Evolutionary conservation across 2,113 vertebrate genomes (phyloP).

Genomic region (Paralichthys olivaceus): DNA sequence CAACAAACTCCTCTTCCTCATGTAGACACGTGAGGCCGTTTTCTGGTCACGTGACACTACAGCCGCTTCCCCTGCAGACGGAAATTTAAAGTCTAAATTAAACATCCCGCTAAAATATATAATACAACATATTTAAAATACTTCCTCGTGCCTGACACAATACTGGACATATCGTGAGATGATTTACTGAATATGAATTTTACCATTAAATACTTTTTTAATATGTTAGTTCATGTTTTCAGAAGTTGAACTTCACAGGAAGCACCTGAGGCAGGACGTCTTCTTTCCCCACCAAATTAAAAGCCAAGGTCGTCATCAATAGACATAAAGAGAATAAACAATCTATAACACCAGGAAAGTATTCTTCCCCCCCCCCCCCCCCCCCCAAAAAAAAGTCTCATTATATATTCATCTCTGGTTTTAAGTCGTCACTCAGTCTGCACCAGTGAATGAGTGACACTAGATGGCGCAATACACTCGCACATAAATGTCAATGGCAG

Average conservation of each 20-base stretch:
- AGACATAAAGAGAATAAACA: background rate
- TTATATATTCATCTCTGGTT: no score
- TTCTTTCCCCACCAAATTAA: background rate
- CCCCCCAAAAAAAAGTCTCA: no score
- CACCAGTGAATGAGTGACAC: background rate
- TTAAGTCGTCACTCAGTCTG: background rate
- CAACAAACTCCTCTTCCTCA: background rate
- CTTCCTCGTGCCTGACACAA: background rate
- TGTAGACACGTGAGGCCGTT: constrained; percentile 6
- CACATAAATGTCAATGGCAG: background rate
- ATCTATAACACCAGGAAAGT: background rate
- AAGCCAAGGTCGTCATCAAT: background rate
- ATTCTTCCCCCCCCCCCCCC: no score
- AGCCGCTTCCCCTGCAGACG: background rate
- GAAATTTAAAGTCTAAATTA: background rate
- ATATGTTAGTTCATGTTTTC: background rate
- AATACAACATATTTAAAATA: no score
- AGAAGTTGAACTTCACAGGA: background rate
- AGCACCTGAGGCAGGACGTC: background rate
- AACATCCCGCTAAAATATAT: background rate
- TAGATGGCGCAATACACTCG: constrained; percentile 48
- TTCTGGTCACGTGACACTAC: constrained; percentile 14
- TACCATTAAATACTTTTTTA: background rate
- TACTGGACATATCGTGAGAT: background rate
- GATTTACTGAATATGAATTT: background rate